These are phyloP conservation scores for Gymnosoma rotundatum DNA, from an alignment of 2,888 invertebrate species.

Conservation along the genomic window DNA sequence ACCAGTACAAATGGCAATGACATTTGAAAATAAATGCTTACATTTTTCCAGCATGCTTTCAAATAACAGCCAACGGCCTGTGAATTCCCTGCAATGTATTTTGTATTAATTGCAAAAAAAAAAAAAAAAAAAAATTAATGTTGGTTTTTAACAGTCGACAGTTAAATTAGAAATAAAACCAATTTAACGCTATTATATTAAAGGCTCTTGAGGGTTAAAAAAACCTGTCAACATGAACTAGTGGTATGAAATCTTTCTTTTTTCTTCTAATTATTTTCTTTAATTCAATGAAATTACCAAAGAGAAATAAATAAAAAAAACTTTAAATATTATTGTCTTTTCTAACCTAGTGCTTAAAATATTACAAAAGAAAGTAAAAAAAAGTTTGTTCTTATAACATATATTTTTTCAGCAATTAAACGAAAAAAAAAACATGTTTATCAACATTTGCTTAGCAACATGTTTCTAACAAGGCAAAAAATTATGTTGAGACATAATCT, in stretches of 20 bases:
- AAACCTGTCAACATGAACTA: slow-evolving; percentile 13
- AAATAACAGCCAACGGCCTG: neutral
- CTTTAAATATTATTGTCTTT: too few relatives aligned
- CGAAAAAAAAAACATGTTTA: too few relatives aligned
- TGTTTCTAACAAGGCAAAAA: too few relatives aligned
- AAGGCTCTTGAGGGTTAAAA: slow-evolving; percentile 6
- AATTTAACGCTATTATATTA: slow-evolving; percentile 21
- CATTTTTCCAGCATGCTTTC: neutral
- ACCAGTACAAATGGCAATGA: slow-evolving; percentile 36
- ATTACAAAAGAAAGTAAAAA: neutral
- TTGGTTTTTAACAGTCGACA: slow-evolving; percentile 12
- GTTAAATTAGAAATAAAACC: neutral
- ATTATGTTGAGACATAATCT: too few relatives aligned
- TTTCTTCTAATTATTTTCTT: neutral
- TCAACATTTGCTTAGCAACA: too few relatives aligned
- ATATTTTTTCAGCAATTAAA: too few relatives aligned
- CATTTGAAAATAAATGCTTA: slow-evolving; percentile 5
- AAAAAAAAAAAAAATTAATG: neutral
- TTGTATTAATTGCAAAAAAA: slow-evolving; percentile 16
- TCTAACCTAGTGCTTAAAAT: too few relatives aligned
- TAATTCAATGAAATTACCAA: neutral
- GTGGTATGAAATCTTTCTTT: slow-evolving; percentile 11
- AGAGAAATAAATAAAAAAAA: too few relatives aligned
- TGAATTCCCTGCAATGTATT: slow-evolving; percentile 1
- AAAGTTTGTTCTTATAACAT: too few relatives aligned